phyloP scores from a whole-genome alignment of 35 echinoderm and acorn worm genomes.

The Apostichopus californicus region DNA sequence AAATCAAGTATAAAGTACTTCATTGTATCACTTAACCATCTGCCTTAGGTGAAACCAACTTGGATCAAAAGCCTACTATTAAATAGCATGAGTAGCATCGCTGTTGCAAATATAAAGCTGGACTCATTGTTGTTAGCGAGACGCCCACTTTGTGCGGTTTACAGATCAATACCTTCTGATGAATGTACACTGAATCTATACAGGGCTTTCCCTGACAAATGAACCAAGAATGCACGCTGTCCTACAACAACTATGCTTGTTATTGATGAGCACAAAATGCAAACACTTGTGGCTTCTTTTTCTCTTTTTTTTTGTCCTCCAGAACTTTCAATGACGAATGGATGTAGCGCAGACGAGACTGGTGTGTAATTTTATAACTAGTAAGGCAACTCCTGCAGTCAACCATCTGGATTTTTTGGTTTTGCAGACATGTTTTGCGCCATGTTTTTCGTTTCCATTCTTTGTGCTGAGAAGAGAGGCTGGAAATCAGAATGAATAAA shows the following conservation, averaged over 20 bases:
- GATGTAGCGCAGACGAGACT: not conserved
- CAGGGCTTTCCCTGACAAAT: conserved; percentile 7
- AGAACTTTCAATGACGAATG: not conserved
- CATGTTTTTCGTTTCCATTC: too few relatives aligned
- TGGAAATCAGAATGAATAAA: too few relatives aligned
- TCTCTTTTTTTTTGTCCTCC: not conserved
- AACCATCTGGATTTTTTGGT: not conserved
- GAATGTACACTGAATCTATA: not conserved
- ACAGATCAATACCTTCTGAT: not conserved
- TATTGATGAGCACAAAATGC: not conserved
- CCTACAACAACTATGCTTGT: not conserved
- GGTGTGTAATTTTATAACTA: not conserved
- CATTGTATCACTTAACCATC: too few relatives aligned
- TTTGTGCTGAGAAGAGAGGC: too few relatives aligned
- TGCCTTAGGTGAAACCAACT: too few relatives aligned
- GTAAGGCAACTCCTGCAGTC: not conserved
- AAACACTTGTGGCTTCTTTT: not conserved
- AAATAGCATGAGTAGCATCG: too few relatives aligned
- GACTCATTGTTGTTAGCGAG: not conserved
- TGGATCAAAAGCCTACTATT: too few relatives aligned
- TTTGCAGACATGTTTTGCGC: not conserved
- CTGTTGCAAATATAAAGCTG: too few relatives aligned
- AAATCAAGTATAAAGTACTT: too few relatives aligned
- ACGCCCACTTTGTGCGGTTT: not conserved
- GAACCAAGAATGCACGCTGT: not conserved